phyloP scores from a whole-genome alignment of 2,888 invertebrate genomes.

The Sturmia bella region DNA sequence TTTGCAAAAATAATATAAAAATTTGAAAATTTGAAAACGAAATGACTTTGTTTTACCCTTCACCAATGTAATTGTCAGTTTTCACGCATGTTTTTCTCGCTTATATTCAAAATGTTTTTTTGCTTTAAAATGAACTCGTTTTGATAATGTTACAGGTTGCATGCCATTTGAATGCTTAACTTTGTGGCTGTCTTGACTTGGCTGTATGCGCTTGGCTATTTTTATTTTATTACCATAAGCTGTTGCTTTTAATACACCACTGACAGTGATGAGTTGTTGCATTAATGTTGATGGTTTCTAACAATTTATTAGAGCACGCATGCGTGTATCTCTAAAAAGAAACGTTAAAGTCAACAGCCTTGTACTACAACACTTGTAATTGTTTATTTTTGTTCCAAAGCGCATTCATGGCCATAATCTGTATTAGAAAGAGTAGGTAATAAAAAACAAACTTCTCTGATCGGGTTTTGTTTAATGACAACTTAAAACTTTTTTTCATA shows the following conservation, averaged over 20 bases:
- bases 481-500: background rate
- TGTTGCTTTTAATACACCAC: slow-evolving; percentile 73
- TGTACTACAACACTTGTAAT: slow-evolving; percentile 60
- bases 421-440: background rate
- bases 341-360: slow-evolving; percentile 69
- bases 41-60: background rate
- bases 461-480: too few relatives aligned
- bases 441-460: background rate
- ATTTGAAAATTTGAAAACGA: too few relatives aligned
- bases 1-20: background rate
- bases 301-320: slow-evolving; percentile 79
- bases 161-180: slow-evolving; percentile 67
- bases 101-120: slow-evolving; percentile 24
- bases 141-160: slow-evolving; percentile 70
- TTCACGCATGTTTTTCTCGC: slow-evolving; percentile 5
- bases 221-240: slow-evolving; percentile 62
- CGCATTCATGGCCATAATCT: slow-evolving; percentile 34
- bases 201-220: slow-evolving; percentile 38
- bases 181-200: slow-evolving; percentile 39
- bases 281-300: slow-evolving; percentile 77
- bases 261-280: slow-evolving; percentile 80
- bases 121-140: slow-evolving; percentile 65
- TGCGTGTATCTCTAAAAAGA: slow-evolving; percentile 47
- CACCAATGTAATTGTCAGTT: slow-evolving; percentile 30
- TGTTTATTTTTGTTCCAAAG: slow-evolving; percentile 43